Conservation (phyloP, 2,113 vertebrate species). For the Colius striatus region DNA sequence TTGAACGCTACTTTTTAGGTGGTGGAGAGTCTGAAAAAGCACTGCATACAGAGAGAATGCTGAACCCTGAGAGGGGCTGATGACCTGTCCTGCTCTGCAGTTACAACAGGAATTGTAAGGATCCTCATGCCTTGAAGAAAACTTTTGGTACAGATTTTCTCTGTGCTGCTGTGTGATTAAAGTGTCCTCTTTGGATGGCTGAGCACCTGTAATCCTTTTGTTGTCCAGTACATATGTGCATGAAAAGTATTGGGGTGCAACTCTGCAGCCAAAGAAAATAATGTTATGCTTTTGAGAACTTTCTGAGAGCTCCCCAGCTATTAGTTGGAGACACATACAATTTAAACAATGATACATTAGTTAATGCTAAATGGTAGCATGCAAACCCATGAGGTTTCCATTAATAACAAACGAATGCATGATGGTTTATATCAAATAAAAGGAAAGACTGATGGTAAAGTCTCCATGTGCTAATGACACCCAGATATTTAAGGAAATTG, state of each 20-base stretch:
- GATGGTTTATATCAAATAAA: neutral
- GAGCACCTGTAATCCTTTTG: neutral
- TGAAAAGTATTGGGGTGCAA: neutral
- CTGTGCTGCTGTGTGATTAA: neutral
- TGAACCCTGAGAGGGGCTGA: neutral
- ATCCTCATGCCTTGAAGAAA: neutral
- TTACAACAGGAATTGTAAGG: neutral
- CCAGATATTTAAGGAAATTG: neutral
- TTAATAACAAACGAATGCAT: neutral
- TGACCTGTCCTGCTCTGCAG: neutral
- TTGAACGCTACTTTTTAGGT: conserved; percentile 10
- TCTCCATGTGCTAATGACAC: neutral
- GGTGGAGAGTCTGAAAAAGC: neutral
- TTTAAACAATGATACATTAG: neutral
- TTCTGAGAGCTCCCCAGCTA: neutral
- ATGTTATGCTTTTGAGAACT: neutral
- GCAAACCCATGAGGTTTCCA: neutral
- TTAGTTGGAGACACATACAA: neutral
- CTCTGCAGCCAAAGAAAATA: conserved; percentile 11
- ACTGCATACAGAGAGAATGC: neutral
- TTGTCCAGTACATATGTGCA: neutral
- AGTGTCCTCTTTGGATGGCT: neutral
- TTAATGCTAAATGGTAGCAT: neutral
- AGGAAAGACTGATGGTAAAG: neutral
- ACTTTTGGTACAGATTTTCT: neutral